Conservation (phyloP, 2,797 vertebrate species). For the Amphiprion clarkii region DNA sequence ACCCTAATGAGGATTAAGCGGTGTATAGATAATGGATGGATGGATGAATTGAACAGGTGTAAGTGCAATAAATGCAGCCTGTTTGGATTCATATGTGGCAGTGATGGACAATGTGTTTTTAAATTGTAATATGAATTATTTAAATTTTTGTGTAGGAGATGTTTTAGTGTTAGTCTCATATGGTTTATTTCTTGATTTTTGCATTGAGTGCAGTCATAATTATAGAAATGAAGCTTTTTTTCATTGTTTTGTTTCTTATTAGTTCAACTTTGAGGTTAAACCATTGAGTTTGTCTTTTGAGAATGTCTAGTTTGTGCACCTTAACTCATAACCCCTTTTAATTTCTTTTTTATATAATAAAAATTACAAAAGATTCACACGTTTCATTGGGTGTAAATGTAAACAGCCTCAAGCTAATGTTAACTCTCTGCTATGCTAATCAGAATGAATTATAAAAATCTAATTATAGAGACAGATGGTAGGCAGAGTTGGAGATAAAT, state of each 20-base stretch:
- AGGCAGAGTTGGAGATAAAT: conserved; percentile 2
- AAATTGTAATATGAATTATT: not conserved
- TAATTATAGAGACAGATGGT: not conserved
- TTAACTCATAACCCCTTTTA: not conserved
- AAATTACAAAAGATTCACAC: not conserved
- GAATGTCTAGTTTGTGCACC: no score
- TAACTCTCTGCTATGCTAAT: not conserved
- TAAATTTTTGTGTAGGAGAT: not conserved
- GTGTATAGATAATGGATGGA: no score
- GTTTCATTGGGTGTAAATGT: not conserved
- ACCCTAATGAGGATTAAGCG: no score
- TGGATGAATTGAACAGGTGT: no score
- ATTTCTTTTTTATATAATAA: not conserved
- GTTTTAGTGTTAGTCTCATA: not conserved
- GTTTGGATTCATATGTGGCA: not conserved
- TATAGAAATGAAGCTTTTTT: not conserved
- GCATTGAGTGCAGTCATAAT: not conserved
- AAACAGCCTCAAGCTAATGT: not conserved
- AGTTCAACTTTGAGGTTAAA: not conserved
- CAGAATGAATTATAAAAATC: not conserved
- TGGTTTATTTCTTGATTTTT: not conserved
- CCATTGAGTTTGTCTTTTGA: not conserved
- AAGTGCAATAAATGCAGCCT: not conserved
- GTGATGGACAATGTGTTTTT: not conserved
- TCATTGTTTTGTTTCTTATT: not conserved